Evolutionary conservation across 2,888 invertebrate genomes (phyloP), one percentile per base, ranked within the genome.

Genomic region (Pollenia angustigena): DNA sequence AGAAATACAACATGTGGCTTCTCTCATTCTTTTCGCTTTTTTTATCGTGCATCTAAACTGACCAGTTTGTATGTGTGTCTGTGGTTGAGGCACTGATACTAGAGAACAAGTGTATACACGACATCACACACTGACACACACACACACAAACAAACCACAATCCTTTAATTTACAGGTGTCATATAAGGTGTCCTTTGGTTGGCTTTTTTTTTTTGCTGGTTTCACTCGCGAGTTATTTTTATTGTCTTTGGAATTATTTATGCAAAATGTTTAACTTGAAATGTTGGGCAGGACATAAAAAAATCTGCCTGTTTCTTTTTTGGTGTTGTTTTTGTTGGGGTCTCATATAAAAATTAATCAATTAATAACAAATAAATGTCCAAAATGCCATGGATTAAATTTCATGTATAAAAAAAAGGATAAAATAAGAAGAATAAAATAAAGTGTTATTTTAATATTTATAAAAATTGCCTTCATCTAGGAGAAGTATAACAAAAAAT

Each of bases 81-180:
- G 50, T 42, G 42, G 46, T 56, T 66, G 52, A 0, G n/a, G n/a
- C 14, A 60, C 75, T n/a, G 50, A 12, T 48, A 54, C 66, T 64
- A 78, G 16, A 6, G n/a, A n/a, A 68, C n/a, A 74, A 48, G 32
- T 68, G 48, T 40, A 32, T 42, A 62, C 42, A 64, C 64, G 23
- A 72, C 62, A 81, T 60, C 56, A 56, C 76, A 54, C 69, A 12
- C 69, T 42, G 4, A n/a, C 32, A 32, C 32, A 32, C 32, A 18
- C 18, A 76, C 54, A 16, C 46, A 48, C 52, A 10, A 18, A 44
- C 52, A 80, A 83, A 83, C 87, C 87, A 87, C 87, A 87, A 84
- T 78, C 80, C 87, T 87, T 83, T 87, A 87, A 87, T 84, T 87
- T 87, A 84, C 87, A 87, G 84, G 87, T 87, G 87, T 87, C 81